Conservation (phyloP, 2,113 vertebrate species). For the Neolamprologus brichardi region DNA sequence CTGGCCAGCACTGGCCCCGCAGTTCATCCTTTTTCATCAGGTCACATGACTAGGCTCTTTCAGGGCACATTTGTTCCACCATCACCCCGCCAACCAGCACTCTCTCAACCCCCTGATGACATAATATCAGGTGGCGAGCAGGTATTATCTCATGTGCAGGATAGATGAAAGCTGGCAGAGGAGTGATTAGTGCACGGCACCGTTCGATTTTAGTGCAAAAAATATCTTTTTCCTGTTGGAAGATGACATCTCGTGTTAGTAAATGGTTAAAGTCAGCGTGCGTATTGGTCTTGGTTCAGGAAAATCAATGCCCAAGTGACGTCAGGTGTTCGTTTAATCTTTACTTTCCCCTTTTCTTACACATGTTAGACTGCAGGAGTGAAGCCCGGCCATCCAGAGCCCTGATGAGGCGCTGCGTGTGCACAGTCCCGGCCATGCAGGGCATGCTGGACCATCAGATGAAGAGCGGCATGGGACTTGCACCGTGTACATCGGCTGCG, state of each 20-base stretch:
- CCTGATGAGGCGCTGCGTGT: constrained; percentile 57
- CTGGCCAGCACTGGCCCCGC: constrained; percentile 60
- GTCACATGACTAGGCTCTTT: constrained; percentile 61
- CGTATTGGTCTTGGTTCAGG: not conserved
- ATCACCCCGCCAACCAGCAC: constrained; percentile 16
- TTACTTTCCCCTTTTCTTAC: not conserved
- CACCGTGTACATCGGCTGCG: not conserved
- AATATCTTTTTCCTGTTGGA: constrained; percentile 60
- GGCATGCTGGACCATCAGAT: constrained; percentile 52
- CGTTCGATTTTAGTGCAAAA: constrained; percentile 8
- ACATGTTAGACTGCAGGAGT: not conserved
- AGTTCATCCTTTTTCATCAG: constrained; percentile 58
- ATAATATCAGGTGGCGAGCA: constrained; percentile 20
- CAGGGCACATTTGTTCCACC: constrained; percentile 13
- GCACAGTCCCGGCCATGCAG: constrained; percentile 59
- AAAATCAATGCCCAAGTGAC: constrained; percentile 30
- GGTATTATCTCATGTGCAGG: not conserved
- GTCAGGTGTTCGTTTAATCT: not conserved
- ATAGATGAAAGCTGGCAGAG: constrained; percentile 25
- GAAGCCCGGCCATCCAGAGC: constrained; percentile 34
- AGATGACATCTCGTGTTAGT: constrained; percentile 65
- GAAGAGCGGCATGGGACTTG: constrained; percentile 21
- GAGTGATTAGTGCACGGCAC: constrained; percentile 10
- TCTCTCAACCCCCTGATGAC: constrained; percentile 23
- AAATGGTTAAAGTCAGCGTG: constrained; percentile 14